Conservation (phyloP, 2,888 invertebrate genomes). For the Mythimna pallens region DNA sequence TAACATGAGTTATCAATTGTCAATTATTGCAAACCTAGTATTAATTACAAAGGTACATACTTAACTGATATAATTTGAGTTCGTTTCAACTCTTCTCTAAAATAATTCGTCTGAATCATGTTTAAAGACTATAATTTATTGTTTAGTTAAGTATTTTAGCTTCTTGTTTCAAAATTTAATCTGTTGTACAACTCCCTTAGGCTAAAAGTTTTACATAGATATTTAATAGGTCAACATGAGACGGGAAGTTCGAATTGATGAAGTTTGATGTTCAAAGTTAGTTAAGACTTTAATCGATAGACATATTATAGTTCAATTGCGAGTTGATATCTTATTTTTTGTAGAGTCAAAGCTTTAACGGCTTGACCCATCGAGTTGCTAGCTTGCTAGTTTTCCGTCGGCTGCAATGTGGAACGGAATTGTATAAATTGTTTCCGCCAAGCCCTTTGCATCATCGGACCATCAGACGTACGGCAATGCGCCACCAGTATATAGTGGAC, state of each 20-base stretch:
- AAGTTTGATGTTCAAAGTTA: slow-evolving; percentile 39
- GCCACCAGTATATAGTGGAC: too few relatives aligned
- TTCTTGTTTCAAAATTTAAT: slow-evolving; percentile 24
- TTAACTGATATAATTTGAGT: background rate
- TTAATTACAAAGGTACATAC: background rate
- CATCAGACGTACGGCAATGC: too few relatives aligned
- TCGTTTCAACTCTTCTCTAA: background rate
- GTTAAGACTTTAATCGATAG: slow-evolving; percentile 35
- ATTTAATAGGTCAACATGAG: slow-evolving; percentile 32
- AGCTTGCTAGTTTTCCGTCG: too few relatives aligned
- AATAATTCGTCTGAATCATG: background rate
- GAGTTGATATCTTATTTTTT: too few relatives aligned
- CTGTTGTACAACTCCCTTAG: slow-evolving; percentile 13
- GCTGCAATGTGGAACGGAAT: too few relatives aligned
- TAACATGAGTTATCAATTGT: background rate
- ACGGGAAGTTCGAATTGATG: slow-evolving; percentile 9
- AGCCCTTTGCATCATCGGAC: too few relatives aligned
- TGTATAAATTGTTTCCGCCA: too few relatives aligned
- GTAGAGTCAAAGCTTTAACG: background rate
- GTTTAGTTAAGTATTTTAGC: slow-evolving; percentile 4
- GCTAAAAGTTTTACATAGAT: slow-evolving; percentile 19
- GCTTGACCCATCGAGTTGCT: too few relatives aligned
- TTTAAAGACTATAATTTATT: slow-evolving; percentile 4
- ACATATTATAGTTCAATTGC: slow-evolving; percentile 1
- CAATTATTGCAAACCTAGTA: background rate